Conservation (phyloP, 2,888 invertebrate genomes). For the Isoperla grammatica region DNA sequence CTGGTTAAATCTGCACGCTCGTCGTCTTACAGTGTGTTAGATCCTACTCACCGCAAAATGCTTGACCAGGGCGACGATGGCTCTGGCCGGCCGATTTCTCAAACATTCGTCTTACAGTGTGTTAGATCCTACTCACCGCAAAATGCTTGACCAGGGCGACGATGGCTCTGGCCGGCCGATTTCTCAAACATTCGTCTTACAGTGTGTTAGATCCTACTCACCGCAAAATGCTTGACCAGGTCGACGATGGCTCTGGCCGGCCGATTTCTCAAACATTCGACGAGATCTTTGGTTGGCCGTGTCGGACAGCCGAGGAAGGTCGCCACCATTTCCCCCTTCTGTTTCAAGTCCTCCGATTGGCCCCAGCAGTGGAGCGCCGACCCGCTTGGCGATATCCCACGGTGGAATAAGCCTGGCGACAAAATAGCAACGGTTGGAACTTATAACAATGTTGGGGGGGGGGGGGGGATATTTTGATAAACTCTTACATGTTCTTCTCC, state of each 20-base stretch:
- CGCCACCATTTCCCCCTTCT: conserved; percentile 58
- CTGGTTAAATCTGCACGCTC: too few species aligned
- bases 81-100: conserved; percentile 18
- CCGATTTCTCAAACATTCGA: conserved; percentile 58
- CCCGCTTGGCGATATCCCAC: conserved; percentile 66
- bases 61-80: conserved; percentile 9
- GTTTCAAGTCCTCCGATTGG: conserved; percentile 50
- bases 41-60: too few species aligned
- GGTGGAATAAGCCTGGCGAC: conserved; percentile 50
- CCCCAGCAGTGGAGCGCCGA: conserved; percentile 59
- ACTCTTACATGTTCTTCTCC: too few species aligned
- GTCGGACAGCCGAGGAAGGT: conserved; percentile 58
- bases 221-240: conserved; percentile 54
- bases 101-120: too few species aligned
- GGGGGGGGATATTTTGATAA: too few species aligned
- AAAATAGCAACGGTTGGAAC: too few species aligned
- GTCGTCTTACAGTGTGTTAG: too few species aligned
- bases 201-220: conserved; percentile 32
- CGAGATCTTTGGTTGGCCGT: conserved; percentile 48
- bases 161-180: conserved; percentile 22
- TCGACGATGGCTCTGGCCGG: conserved; percentile 56
- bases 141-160: neutral
- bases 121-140: too few species aligned
- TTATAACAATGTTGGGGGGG: too few species aligned
- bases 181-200: conserved; percentile 17